Base-by-base conservation (phyloP, 1,140 invertebrate genomes). In the Scaptomyza graminum region DNA sequence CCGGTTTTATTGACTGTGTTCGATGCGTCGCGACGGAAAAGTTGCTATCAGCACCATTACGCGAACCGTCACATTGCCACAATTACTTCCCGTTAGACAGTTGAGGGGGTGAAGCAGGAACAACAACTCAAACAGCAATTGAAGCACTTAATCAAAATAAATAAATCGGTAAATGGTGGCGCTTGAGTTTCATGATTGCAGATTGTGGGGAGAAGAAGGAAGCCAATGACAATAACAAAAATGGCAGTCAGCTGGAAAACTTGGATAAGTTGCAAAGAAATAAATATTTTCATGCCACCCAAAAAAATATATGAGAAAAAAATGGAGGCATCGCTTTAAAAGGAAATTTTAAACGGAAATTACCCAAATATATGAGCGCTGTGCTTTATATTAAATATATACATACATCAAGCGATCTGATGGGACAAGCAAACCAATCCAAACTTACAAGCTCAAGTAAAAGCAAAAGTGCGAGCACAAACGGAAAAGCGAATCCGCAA, bases 311-410 rank as follows among this genome's bases (percentile, higher is more conserved):
- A 7, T 31, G 18, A 22, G 1, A 22, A 22, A 22, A 22, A 41
- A 44, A 44, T 39, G 31, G 5, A 16, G 16, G 54, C 22, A 55
- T 2, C 8, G 54, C 54, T 52, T 65, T 74, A 44, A 63, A 65
- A 60, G 72, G 72, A 74, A 74, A 74, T 74, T 74, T 74, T 34
- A 71, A 74, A 62, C 72, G 72, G 72, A 74, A 74, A 74, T 74
- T 74, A 69, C 49, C 15, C 41, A 41, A 59, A 43, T 59, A 46
- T 28, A 18, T 43, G n/a, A 39, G 28, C 11, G 18, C 18, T 22
- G 18, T 22, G 18, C 18, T 22, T 22, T 22, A 22, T 22, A 22
- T 22, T 3, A 62, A 65, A 56, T 67, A 25, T 49, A 54, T 63
- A 44, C 31, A 52, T 52, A 44, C 25, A 44, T 37, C 41, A 44